phyloP scores from a whole-genome alignment of 53 echinoderm and acorn worm species.

The Arbacia lixula region DNA sequence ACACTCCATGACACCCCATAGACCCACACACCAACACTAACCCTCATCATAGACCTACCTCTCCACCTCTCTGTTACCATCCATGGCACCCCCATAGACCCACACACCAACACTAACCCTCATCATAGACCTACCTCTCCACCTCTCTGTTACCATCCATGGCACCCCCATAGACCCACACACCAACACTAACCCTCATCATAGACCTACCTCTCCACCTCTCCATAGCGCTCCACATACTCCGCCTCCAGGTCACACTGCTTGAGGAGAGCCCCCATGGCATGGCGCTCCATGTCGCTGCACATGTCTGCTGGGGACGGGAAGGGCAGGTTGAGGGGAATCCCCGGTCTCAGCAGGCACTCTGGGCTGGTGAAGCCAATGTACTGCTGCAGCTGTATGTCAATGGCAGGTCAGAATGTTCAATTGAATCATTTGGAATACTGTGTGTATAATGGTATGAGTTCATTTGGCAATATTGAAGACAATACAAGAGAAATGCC shows the following conservation, averaged over 20 bases:
- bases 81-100: background rate
- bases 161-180: background rate
- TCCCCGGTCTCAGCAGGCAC: slow-evolving; percentile 86
- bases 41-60: background rate
- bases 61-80: background rate
- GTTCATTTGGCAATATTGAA: too few species aligned
- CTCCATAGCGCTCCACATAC: slow-evolving; percentile 71
- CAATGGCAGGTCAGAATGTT: too few species aligned
- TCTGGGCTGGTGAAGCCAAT: slow-evolving; percentile 97
- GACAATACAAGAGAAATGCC: too few species aligned
- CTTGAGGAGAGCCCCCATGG: slow-evolving; percentile 70
- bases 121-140: background rate
- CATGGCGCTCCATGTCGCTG: slow-evolving; percentile 72
- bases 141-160: background rate
- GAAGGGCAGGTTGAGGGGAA: slow-evolving; percentile 86
- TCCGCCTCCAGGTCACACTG: slow-evolving; percentile 81
- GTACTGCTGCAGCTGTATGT: slow-evolving; percentile 89
- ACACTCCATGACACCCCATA: too few species aligned
- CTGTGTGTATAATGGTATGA: too few species aligned
- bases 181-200: too few species aligned
- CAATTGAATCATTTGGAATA: too few species aligned
- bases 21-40: too few species aligned
- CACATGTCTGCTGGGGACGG: slow-evolving; percentile 92
- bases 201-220: slow-evolving; percentile 85
- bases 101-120: background rate